phyloP scores from a whole-genome alignment of 35 echinoderm and acorn worm species.

The Acanthaster planci region DNA sequence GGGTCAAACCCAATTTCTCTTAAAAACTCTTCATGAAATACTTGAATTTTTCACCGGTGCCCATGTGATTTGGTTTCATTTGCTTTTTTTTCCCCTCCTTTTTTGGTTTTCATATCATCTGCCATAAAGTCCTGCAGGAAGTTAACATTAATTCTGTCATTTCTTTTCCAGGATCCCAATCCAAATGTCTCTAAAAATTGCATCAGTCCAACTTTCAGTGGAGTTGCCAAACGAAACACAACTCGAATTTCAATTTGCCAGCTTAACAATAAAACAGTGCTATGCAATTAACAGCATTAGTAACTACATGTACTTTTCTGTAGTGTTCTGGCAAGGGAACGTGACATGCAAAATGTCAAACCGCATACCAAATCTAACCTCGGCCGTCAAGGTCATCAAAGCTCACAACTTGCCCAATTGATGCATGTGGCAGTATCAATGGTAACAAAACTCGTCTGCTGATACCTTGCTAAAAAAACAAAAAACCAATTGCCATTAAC shows the following conservation, averaged over 20 bases:
- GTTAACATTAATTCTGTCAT: not conserved
- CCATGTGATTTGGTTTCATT: not conserved
- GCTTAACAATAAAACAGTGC: slow-evolving; percentile 2
- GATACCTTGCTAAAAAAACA: slow-evolving; percentile 25
- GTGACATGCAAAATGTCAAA: slow-evolving; percentile 21
- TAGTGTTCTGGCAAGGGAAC: not conserved
- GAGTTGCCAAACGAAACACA: not conserved
- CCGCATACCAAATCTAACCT: not conserved
- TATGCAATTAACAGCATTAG: slow-evolving; percentile 24
- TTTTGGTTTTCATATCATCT: not conserved
- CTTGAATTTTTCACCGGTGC: slow-evolving; percentile 1
- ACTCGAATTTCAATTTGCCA: not conserved
- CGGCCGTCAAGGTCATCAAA: not conserved
- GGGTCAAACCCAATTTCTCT: not conserved
- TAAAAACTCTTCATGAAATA: not conserved
- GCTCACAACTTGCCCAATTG: not conserved
- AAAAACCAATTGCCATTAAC: not conserved
- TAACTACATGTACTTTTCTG: not conserved
- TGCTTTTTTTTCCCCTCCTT: not conserved
- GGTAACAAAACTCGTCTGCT: slow-evolving; percentile 6
- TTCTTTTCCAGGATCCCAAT: not conserved
- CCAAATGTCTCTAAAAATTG: not conserved
- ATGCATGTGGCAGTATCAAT: slow-evolving; percentile 10
- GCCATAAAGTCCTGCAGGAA: not conserved
- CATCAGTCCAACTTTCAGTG: slow-evolving; percentile 1